Base-by-base conservation (phyloP, 2,888 invertebrate genomes). In the Conops quadrifasciatus region DNA sequence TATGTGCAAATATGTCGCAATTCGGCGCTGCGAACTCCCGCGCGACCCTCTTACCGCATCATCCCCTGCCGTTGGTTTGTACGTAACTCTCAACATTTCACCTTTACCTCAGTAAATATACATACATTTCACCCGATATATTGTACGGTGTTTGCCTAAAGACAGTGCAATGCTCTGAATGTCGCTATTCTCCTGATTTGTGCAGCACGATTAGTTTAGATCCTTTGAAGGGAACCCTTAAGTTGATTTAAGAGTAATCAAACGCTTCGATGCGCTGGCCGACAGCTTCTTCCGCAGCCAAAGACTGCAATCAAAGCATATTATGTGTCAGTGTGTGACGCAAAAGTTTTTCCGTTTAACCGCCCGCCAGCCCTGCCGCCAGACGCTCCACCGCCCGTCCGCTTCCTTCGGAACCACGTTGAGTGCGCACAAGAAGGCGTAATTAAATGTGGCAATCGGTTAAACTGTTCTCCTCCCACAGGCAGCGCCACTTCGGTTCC, bases 371-470 rank as follows among this genome's bases (percentile, higher is more conserved):
- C 45, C 15, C 49, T n/a, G 16, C 49, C n/a, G 49, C 49, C 24
- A 1, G 28, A 26, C 11, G 11, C n/a, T 19, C n/a, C 49, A 49
- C 15, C n/a, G n/a, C 49, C 49, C 49, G 15, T 11, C 49, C 15
- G 7, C 26, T 36, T 36, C 36, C 36, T 7, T 9, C 9, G 36
- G 9, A 36, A 9, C 5, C 9, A 36, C 24, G 28, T 28, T 13
- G 28, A 26, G 24, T 58, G 58, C 58, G 58, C 58, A 16, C 58
- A 28, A 24, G 24, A 28, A 3, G 58, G 15, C 24, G 24, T 58
- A 58, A 58, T 58, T 58, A 58, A 58, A 58, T 26, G 58, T 58
- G 21, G 26, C 58, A 21, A 7, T 21, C 53, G 13, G 53, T 21
- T 56, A 21, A 21, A n/a, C 21, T n/a, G 21, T 21, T 11, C 24